Evolutionary conservation across 2,113 vertebrate genomes (phyloP), one percentile per base, ranked within the genome.

Genomic region (Rhynchomys soricoides): DNA sequence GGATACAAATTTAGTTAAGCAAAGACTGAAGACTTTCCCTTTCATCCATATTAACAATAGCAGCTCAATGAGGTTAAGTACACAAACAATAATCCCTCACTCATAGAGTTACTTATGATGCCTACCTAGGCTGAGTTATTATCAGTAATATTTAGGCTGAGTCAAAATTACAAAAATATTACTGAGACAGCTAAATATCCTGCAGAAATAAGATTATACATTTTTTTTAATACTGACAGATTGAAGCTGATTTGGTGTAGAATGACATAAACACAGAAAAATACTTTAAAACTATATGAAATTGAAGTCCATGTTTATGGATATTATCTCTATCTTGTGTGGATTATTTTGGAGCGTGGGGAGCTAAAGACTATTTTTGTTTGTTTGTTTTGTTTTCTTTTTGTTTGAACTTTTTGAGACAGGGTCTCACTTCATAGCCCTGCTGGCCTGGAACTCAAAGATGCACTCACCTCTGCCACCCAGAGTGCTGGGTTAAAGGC

Each of bases 131-230:
- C 48, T 90, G 52, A 64, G 37, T 79, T 90, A 94, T 48, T 95
- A 62, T 83, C 55, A 89, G 34, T 75, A 77, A 86, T 89, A 90
- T 59, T 95, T 71, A 91, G 64, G 15, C 1, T 91, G 68, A 89
- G 74, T 78, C 77, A 95, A 96, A 95, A 90, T 31, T 43, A 26
- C n/a, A 95, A 86, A 97, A 94, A 83, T 11, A 94, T 75, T 89
- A 19, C 37, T 68, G 57, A 95, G 40, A 75, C 3, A 95, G 48
- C 40, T 87, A 91, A 43, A 62, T 40, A 68, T 94, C 70, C 19
- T 86, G 15, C 26, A 66, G 78, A 86, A 81, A 26, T 87, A 93
- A 94, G 48, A 50, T 85, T 93, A 85, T 26, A 45, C 50, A 1
- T 75, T 95, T 79, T 91, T 66, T 57, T 11, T 50, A 34, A 52